phyloP scores from a whole-genome alignment of 2,113 vertebrate genomes.

The Aspiorhynchus laticeps region DNA sequence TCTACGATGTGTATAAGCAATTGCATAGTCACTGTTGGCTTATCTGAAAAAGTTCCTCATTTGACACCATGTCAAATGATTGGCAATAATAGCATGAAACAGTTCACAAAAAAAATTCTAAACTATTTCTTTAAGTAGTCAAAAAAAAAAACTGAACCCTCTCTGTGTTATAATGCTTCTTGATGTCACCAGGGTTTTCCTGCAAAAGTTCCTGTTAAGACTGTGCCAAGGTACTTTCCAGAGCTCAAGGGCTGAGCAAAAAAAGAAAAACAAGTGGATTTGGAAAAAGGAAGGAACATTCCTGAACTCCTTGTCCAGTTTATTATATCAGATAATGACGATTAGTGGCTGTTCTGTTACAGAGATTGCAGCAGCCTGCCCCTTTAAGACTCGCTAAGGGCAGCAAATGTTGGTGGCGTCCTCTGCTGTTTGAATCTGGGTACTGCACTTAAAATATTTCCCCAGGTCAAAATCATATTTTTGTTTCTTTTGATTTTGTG shows the following conservation, averaged over 20 bases:
- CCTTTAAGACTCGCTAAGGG: not conserved
- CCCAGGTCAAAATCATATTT: not conserved
- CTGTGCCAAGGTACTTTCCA: constrained; percentile 48
- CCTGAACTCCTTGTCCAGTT: constrained; percentile 26
- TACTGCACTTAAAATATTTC: constrained; percentile 26
- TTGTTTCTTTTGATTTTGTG: not conserved
- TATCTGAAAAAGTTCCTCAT: not conserved
- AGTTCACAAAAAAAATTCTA: not conserved
- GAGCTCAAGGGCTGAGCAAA: constrained; percentile 21
- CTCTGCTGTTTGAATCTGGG: constrained; percentile 60
- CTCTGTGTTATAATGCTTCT: constrained; percentile 23
- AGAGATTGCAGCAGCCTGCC: constrained; percentile 4
- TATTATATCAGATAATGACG: constrained; percentile 1
- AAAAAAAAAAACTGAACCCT: not conserved
- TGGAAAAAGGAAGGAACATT: constrained; percentile 4
- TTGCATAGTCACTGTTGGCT: not conserved
- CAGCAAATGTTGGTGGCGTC: constrained; percentile 44
- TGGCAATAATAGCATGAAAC: not conserved
- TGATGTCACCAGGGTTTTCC: constrained; percentile 25
- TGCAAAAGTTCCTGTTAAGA: constrained; percentile 50
- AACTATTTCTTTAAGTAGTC: not conserved
- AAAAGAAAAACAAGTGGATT: constrained; percentile 11
- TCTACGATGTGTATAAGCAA: not conserved
- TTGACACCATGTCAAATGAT: not conserved
- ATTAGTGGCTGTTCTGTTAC: constrained; percentile 13